Evolutionary conservation across 2,888 invertebrate species (phyloP).

Genomic region (Phania funesta): DNA sequence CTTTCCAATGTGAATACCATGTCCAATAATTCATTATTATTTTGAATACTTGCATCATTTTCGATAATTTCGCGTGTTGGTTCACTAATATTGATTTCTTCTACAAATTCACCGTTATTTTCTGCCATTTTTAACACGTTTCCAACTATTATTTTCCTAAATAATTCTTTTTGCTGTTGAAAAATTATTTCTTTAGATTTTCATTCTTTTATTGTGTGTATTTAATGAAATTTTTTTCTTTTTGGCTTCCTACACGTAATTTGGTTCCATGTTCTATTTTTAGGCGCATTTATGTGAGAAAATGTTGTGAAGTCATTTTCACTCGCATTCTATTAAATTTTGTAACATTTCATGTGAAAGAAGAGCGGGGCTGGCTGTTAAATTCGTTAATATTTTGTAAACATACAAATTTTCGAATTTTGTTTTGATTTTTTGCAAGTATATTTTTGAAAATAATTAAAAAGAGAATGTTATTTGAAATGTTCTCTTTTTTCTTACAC

Average conservation of each 20-base stretch:
- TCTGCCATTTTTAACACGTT: slow-evolving; percentile 71
- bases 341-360: background rate
- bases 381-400: slow-evolving; percentile 13
- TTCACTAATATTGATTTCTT: slow-evolving; percentile 74
- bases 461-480: background rate
- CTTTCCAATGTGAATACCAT: slow-evolving; percentile 79
- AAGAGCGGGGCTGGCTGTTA: background rate
- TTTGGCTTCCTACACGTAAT: slow-evolving; percentile 39
- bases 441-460: background rate
- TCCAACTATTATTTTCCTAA: slow-evolving; percentile 12
- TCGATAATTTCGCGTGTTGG: background rate
- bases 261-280: slow-evolving; percentile 68
- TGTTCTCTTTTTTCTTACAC: background rate
- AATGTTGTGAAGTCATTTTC: slow-evolving; percentile 39
- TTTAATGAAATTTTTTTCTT: slow-evolving; percentile 30
- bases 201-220: slow-evolving; percentile 43
- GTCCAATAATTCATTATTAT: slow-evolving; percentile 76
- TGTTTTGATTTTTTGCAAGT: slow-evolving; percentile 29
- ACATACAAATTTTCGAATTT: slow-evolving; percentile 30
- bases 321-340: slow-evolving; percentile 14
- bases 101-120: slow-evolving; percentile 69
- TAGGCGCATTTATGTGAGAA: slow-evolving; percentile 63
- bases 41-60: slow-evolving; percentile 33
- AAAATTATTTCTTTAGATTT: slow-evolving; percentile 62
- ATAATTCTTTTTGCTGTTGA: slow-evolving; percentile 36